Evolutionary conservation across 2,113 vertebrate species (phyloP).

Genomic region (Dipodomys spectabilis): DNA sequence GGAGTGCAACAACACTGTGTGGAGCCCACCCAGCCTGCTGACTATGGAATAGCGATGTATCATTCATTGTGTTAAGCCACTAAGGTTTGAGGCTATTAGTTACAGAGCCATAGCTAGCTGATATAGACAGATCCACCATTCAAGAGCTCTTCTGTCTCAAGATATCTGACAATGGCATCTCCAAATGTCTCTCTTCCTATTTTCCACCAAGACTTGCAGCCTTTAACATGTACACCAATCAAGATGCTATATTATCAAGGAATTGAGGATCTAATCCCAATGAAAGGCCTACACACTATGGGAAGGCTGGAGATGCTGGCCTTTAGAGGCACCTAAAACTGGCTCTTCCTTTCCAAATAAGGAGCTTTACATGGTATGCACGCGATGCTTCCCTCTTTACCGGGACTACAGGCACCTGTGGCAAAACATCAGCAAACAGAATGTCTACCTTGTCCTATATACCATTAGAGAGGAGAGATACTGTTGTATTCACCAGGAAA

Average conservation of each 20-base stretch:
- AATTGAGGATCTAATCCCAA: not conserved
- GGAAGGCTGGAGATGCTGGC: not conserved
- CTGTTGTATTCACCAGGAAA: not conserved
- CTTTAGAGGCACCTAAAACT: not conserved
- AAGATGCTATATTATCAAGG: not conserved
- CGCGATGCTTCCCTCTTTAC: not conserved
- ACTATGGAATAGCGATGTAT: not conserved
- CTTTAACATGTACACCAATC: not conserved
- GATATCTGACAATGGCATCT: not conserved
- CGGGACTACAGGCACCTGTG: not conserved
- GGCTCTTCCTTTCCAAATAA: not conserved
- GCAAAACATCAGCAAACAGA: not conserved
- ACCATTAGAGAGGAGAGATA: not conserved
- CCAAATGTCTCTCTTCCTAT: not conserved
- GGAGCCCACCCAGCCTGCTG: not conserved
- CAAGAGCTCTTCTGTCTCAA: not conserved
- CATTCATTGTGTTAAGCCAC: not conserved
- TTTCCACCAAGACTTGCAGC: not conserved
- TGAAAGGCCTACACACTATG: not conserved
- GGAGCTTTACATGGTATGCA: not conserved
- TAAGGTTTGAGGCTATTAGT: not conserved
- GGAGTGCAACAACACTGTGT: not conserved
- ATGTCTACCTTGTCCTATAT: accelerated
- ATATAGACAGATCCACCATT: not conserved
- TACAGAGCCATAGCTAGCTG: not conserved